Conservation (phyloP, 2,888 invertebrate genomes). For the Drosophila recens region DNA sequence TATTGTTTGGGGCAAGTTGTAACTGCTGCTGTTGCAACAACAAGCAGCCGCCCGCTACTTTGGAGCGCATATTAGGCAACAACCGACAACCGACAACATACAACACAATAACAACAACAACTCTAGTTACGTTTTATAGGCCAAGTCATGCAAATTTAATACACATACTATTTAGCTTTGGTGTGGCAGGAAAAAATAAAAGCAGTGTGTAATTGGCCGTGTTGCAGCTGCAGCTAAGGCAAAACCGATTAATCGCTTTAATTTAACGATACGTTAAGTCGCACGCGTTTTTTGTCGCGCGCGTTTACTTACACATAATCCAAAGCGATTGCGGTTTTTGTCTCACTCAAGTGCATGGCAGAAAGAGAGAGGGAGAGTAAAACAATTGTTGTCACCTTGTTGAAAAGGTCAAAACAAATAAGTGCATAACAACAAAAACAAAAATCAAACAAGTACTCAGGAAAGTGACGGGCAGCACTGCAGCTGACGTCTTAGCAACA, state of each 20-base stretch:
- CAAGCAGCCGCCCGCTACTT: slow-evolving; percentile 71
- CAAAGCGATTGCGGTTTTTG: slow-evolving; percentile 15
- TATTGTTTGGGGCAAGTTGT: slow-evolving; percentile 62
- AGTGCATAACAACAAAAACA: slow-evolving; percentile 19
- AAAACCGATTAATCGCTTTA: slow-evolving; percentile 23
- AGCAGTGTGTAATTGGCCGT: slow-evolving; percentile 22
- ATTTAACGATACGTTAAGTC: slow-evolving; percentile 16
- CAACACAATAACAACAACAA: slow-evolving; percentile 27
- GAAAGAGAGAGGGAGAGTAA: slow-evolving; percentile 10
- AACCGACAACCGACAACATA: slow-evolving; percentile 46
- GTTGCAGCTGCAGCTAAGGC: slow-evolving; percentile 28
- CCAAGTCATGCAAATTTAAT: slow-evolving; percentile 53
- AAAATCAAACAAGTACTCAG: slow-evolving; percentile 5
- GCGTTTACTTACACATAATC: slow-evolving; percentile 5
- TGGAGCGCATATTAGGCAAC: slow-evolving; percentile 64
- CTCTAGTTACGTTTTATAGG: slow-evolving; percentile 36
- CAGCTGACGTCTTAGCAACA: slow-evolving; percentile 27
- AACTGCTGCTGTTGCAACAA: slow-evolving; percentile 47
- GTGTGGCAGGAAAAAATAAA: slow-evolving; percentile 33
- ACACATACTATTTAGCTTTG: slow-evolving; percentile 35
- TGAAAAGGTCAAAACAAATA: slow-evolving; percentile 44
- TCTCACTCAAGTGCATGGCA: slow-evolving; percentile 3
- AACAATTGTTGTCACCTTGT: slow-evolving; percentile 35
- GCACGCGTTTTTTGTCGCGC: slow-evolving; percentile 37
- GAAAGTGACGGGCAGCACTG: slow-evolving; percentile 22